A percentile compares a stretch with the other conserved stretches of the same genome.
Evolutionary conservation across 1,140 invertebrate species (phyloP).

Genomic region (Gryon sp.): DNA sequence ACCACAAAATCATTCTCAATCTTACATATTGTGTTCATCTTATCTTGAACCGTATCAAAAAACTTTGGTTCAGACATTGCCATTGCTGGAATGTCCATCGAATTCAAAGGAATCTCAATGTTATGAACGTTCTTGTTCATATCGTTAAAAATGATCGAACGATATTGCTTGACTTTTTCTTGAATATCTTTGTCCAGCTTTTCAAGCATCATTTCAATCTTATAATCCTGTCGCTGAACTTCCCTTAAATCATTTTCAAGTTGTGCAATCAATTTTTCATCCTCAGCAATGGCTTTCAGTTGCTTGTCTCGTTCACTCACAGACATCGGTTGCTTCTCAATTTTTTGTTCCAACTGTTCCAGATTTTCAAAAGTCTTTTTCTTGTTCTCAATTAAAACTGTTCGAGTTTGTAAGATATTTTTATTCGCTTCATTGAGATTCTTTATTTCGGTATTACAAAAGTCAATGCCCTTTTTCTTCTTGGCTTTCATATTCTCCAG

Average conservation of each 20-base stretch:
- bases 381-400: background rate
- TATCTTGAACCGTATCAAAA: too few relatives aligned
- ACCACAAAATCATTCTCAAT: too few relatives aligned
- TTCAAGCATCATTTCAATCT: conserved; percentile 6
- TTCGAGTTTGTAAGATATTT: conserved; percentile 1
- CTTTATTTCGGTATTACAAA: too few relatives aligned
- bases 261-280: conserved; percentile 10
- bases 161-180: conserved; percentile 7
- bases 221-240: conserved; percentile 2
- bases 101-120: background rate
- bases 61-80: too few relatives aligned
- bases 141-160: background rate
- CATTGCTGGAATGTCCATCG: too few relatives aligned
- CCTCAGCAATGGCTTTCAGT: conserved; percentile 6
- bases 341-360: background rate
- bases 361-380: conserved; percentile 3
- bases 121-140: conserved; percentile 2
- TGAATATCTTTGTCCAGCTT: conserved; percentile 12
- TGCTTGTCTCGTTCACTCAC: conserved; percentile 29
- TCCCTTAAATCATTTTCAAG: conserved; percentile 23
- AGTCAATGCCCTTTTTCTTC: too few relatives aligned
- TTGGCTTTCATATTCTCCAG: background rate
- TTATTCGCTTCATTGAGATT: background rate
- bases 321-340: conserved; percentile 31
- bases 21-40: too few relatives aligned